Base-by-base conservation (phyloP, 2,888 invertebrate species). In the Pyralis farinalis region DNA sequence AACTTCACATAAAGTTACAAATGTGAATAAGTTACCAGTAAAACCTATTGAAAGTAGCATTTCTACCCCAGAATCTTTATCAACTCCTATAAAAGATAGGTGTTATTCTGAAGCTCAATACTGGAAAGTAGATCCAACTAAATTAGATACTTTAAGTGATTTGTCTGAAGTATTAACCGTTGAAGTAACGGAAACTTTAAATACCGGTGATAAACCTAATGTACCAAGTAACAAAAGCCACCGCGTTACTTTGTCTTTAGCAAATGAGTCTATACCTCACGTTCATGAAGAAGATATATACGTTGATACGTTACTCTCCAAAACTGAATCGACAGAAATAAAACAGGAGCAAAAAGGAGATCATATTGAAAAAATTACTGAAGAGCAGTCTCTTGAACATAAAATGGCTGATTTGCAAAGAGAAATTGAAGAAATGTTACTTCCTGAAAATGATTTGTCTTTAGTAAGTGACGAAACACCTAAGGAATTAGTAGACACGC, bases 341-440 rank as follows among this genome's bases (percentile, higher is more conserved):
- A 16, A 16, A 3, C 43, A 45, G 50, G 7, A 32, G 43, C 10
- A 40, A 43, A 7, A 44, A 55, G 49, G 65, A 49, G 59, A 55
- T 55, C 12, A 43, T 10, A 48, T 47, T 35, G 51, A 62, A 51
- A 32, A 21, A 3, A 42, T 40, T n/a, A 44, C 57, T 42, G 46
- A 46, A 42, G 85, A 87, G 49, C 73, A 77, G 44, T 85, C 85
- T 1, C 71, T 87, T 37, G 88, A 87, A 58, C 74, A 71, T 53
- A 83, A 88, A 75, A 86, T 88, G 80, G 88, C 87, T 32, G 87
- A 85, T 49, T 67, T 88, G 39, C 87, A 86, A 63, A 71, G 83
- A 55, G 88, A 88, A 74, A 88, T 88, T 28, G 88, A 89, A 50
- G 87, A 88, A 70, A 80, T 87, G 80, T 52, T 88, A 22, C 52